Evolutionary conservation across 2,113 vertebrate species (phyloP).

Genomic region (Hydropotes inermis): DNA sequence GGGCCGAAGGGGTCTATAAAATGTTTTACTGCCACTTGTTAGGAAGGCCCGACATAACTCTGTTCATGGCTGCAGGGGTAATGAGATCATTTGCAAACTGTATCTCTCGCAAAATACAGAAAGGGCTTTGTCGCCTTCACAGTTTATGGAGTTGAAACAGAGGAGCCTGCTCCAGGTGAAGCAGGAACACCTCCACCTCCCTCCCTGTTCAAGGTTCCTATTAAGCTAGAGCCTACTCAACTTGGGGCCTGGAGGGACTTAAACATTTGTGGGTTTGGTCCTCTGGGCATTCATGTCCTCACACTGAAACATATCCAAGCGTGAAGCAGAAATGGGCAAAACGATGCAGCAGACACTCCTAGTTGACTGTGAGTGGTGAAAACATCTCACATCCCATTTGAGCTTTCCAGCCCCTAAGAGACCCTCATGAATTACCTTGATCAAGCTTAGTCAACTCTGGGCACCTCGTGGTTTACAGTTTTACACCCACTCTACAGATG

Average conservation of each 20-base stretch:
- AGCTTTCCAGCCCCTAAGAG: rapidly evolving
- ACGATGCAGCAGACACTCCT: rapidly evolving
- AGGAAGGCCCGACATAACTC: slow-evolving; percentile 5
- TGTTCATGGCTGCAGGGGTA: neutral
- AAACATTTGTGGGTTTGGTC: neutral
- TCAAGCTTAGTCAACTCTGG: neutral
- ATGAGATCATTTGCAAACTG: slow-evolving; percentile 61
- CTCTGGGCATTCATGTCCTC: neutral
- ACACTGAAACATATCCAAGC: rapidly evolving
- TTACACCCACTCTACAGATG: neutral
- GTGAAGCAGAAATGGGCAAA: neutral
- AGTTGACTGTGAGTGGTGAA: rapidly evolving
- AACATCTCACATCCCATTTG: rapidly evolving
- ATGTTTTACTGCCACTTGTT: slow-evolving; percentile 46
- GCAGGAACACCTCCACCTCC: neutral
- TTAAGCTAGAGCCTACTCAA: neutral
- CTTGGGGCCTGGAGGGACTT: neutral
- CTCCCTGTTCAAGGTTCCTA: neutral
- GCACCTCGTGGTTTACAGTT: neutral
- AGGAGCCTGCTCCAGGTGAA: slow-evolving; percentile 33
- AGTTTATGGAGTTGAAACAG: slow-evolving; percentile 50
- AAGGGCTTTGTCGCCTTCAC: slow-evolving; percentile 52
- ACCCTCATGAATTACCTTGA: rapidly evolving
- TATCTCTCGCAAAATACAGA: slow-evolving; percentile 58
- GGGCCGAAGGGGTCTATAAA: neutral